Conservation (phyloP, 2,888 invertebrate genomes). For the Apoderus coryli region DNA sequence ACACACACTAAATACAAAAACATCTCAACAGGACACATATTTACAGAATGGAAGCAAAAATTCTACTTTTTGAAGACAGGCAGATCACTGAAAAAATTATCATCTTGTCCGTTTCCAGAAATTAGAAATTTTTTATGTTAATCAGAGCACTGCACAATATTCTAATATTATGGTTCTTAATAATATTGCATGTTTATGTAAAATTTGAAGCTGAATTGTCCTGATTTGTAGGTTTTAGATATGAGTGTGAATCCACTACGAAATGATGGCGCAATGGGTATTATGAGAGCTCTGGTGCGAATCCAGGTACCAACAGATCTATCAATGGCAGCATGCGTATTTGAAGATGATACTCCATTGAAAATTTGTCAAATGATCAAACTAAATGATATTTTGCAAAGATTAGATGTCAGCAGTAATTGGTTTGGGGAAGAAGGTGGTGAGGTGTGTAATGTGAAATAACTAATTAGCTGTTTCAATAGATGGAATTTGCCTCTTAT, state of each 20-base stretch:
- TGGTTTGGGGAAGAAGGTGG: constrained; percentile 43
- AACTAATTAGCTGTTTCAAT: too few relatives aligned
- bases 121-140: constrained; percentile 3
- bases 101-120: background rate
- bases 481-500: too few relatives aligned
- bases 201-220: too few relatives aligned
- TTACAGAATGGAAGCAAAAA: too few relatives aligned
- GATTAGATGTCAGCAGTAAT: constrained; percentile 43
- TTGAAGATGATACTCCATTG: constrained; percentile 38
- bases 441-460: constrained; percentile 20
- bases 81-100: background rate
- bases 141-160: too few relatives aligned
- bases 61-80: constrained; percentile 7
- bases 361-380: constrained; percentile 40
- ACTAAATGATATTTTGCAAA: constrained; percentile 38
- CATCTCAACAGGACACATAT: too few relatives aligned
- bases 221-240: constrained; percentile 34
- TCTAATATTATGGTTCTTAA: too few relatives aligned
- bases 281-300: constrained; percentile 42
- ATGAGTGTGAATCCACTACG: constrained; percentile 47
- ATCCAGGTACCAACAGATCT: constrained; percentile 40
- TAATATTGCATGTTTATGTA: too few relatives aligned
- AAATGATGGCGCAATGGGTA: constrained; percentile 41
- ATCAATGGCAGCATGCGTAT: constrained; percentile 40
- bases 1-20: too few relatives aligned